These are phyloP conservation scores for Drosophila pseudotakahashii DNA, from an alignment of 2,888 invertebrate genomes.

Conservation along the genomic window DNA sequence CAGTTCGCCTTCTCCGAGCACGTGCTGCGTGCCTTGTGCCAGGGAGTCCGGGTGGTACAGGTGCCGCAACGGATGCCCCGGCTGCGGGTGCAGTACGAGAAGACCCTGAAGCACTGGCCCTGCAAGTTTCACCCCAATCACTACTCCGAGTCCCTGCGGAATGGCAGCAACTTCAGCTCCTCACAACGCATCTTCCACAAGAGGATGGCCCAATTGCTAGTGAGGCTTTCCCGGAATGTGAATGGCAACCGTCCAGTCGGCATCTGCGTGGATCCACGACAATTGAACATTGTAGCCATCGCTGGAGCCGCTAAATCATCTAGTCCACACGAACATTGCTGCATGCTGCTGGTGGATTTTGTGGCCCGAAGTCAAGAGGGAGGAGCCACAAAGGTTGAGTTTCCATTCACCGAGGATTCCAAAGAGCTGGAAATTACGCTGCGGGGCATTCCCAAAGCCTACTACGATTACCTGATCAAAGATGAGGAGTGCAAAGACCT, in stretches of 20 bases:
- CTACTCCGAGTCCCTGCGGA: slow-evolving; percentile 88
- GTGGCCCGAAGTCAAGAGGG: slow-evolving; percentile 93
- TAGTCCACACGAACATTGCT: slow-evolving; percentile 86
- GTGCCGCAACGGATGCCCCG: slow-evolving; percentile 88
- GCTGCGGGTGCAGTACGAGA: slow-evolving; percentile 88
- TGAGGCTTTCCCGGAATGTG: slow-evolving; percentile 64
- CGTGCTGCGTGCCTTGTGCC: slow-evolving; percentile 59
- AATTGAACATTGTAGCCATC: slow-evolving; percentile 88
- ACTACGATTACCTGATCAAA: slow-evolving; percentile 78
- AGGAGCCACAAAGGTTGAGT: slow-evolving; percentile 87
- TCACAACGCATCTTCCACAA: slow-evolving; percentile 86
- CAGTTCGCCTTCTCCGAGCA: slow-evolving; percentile 50
- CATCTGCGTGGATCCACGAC: slow-evolving; percentile 90
- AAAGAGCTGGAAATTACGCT: slow-evolving; percentile 50
- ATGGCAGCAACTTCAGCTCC: slow-evolving; percentile 86
- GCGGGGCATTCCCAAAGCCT: slow-evolving; percentile 84
- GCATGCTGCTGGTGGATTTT: slow-evolving; percentile 93
- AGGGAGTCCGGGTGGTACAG: slow-evolving; percentile 85
- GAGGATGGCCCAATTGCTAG: slow-evolving; percentile 86
- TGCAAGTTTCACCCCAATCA: slow-evolving; percentile 93
- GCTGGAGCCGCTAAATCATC: slow-evolving; percentile 80
- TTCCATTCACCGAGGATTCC: slow-evolving; percentile 48
- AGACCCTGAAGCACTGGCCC: slow-evolving; percentile 89
- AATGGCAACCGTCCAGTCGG: slow-evolving; percentile 84
- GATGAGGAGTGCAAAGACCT: slow-evolving; percentile 82